Base-by-base conservation (phyloP, 2,797 vertebrate genomes). In the Ceyx erithaca region DNA sequence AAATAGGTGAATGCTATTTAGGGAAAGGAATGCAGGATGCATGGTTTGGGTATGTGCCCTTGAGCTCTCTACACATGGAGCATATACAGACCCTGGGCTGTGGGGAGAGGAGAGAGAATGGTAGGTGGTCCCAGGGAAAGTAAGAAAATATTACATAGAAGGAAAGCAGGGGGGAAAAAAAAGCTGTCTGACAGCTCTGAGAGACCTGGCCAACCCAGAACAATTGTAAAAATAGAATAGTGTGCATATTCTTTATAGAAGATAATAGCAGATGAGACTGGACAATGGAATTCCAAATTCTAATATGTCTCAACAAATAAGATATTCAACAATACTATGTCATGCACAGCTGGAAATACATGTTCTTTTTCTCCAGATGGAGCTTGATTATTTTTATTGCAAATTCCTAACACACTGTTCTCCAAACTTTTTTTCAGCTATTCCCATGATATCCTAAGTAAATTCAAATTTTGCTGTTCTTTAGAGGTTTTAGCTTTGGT, bases 321-420 rank as follows among this genome's bases (percentile, higher is more conserved):
- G 37, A 79, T 54, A 77, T 5, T 90, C 31, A 68, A 10, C 35
- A 59, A 59, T 70, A 72, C 61, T 69, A 5, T 90, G 59, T 80
- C 61, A 64, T 35, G 37, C 72, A 67, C 70, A 85, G 85, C 75
- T 88, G 84, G 78, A 93, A 95, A 89, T 57, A 85, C n/a, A 73
- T 72, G 9, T 94, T 94, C 41, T 89, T 89, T 88, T 87, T 82
- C 49, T 92, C 76, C 90, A 90, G 90, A 89, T 83, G 81, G 87
- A 82, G 64, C 54, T 64, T 78, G 85, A 78, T 87, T 94, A 72
- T 87, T 90, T 95, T 92, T 80, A 61, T 71, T 95, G 58, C 80
- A 87, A 91, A 93, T 89, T 89, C 93, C 87, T 96, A 92, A 92
- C 91, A 71, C 75, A 35, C 75, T 80, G 81, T 87, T 87, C 79